These are phyloP conservation scores for Chaitophorus viminalis DNA, from an alignment of 2,888 invertebrate species.

Conservation along the genomic window DNA sequence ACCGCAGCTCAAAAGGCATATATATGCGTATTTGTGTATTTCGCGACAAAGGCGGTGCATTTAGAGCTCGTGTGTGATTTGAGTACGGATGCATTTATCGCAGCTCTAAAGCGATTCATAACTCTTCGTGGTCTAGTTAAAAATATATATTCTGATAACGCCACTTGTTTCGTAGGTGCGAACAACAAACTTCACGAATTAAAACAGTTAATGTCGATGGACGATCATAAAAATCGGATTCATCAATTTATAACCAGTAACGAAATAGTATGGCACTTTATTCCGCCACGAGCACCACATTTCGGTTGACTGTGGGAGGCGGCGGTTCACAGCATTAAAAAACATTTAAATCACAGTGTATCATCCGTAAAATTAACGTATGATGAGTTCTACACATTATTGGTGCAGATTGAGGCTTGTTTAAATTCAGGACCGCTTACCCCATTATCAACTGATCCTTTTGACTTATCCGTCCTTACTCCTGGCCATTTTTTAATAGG, in stretches of 20 bases:
- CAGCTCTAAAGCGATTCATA: constrained; percentile 64
- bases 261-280: constrained; percentile 46
- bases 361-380: background rate
- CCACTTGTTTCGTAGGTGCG: constrained; percentile 64
- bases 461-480: constrained; percentile 46
- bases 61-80: constrained; percentile 65
- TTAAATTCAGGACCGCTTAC: constrained; percentile 59
- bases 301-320: constrained; percentile 65
- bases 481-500: constrained; percentile 63
- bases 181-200: constrained; percentile 19
- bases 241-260: background rate
- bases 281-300: constrained; percentile 64
- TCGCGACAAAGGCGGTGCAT: constrained; percentile 64
- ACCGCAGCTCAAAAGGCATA: background rate
- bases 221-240: background rate
- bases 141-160: constrained; percentile 65
- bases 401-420: constrained; percentile 51
- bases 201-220: no score
- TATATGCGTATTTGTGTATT: constrained; percentile 19
- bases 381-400: constrained; percentile 39
- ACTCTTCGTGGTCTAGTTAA: constrained; percentile 64
- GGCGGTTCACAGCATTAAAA: constrained; percentile 64
- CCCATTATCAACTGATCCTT: background rate
- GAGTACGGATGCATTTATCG: constrained; percentile 64
- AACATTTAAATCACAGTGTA: constrained; percentile 62